Percentiles rank a stretch among this genome's conserved stretches.
Evolutionary conservation across 1,140 invertebrate species (phyloP).

Genomic region (Dolichoris vasculosae): DNA sequence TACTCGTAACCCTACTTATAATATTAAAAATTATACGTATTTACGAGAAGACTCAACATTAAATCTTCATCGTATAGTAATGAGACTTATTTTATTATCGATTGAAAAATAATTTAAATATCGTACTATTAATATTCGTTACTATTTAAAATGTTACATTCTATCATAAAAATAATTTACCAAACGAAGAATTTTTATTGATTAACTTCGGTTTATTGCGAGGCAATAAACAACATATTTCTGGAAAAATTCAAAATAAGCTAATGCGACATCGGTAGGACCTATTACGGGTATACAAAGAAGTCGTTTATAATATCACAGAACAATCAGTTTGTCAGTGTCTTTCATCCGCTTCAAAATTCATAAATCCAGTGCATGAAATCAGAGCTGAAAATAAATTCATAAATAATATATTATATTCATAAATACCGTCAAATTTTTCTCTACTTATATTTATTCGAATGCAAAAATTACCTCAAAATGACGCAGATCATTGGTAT

Average conservation of each 20-base stretch:
- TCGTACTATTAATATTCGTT: not conserved
- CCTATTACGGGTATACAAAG: constrained; percentile 36
- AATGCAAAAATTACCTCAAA: constrained; percentile 67
- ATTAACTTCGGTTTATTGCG: not conserved
- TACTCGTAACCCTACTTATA: not conserved
- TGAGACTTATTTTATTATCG: not conserved
- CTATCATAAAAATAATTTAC: constrained; percentile 4
- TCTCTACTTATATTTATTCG: not conserved
- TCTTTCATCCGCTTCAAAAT: constrained; percentile 4
- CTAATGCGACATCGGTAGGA: constrained; percentile 24
- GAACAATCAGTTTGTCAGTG: constrained; percentile 55
- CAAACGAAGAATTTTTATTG: not conserved
- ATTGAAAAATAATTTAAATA: not conserved
- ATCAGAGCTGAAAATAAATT: constrained; percentile 59
- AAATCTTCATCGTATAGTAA: not conserved
- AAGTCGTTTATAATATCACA: constrained; percentile 62
- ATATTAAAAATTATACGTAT: not conserved
- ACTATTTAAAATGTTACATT: not conserved
- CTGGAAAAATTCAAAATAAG: constrained; percentile 15
- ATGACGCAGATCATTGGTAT: constrained; percentile 69
- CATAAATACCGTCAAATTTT: not conserved
- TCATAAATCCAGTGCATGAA: not conserved
- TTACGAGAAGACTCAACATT: not conserved
- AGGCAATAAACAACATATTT: constrained; percentile 23
- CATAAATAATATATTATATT: not conserved